Conservation (phyloP, 1,140 invertebrate genomes). For the Episyrphus balteatus region DNA sequence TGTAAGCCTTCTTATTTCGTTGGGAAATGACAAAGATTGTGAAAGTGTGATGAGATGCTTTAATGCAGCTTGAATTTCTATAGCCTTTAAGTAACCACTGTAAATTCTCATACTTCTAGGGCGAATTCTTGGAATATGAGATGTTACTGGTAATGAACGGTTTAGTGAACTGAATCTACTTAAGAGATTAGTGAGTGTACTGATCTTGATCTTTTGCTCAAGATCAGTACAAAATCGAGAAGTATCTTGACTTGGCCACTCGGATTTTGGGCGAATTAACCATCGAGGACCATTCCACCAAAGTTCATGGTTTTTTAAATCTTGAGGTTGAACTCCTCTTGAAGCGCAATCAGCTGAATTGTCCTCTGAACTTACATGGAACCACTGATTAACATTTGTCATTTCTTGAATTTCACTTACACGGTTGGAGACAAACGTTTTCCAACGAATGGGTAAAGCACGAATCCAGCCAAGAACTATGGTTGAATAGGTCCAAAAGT, state of each 20-base stretch:
- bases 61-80: too few species aligned
- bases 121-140: constrained; percentile 30
- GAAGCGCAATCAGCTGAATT: constrained; percentile 23
- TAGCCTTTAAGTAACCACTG: too few species aligned
- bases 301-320: constrained; percentile 5
- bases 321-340: constrained; percentile 6
- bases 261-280: too few species aligned
- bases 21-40: neutral
- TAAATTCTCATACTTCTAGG: constrained; percentile 12
- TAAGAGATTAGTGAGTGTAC: constrained; percentile 8
- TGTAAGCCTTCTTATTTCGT: neutral
- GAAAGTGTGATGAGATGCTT: neutral
- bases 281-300: constrained; percentile 10
- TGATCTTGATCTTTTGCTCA: too few species aligned
- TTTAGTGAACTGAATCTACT: constrained; percentile 37
- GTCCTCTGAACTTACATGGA: constrained; percentile 17
- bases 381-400: constrained; percentile 12
- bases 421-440: constrained; percentile 34
- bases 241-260: too few species aligned
- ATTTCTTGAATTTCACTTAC: constrained; percentile 21
- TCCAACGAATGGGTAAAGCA: constrained; percentile 16
- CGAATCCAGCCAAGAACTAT: constrained; percentile 26
- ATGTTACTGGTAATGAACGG: constrained; percentile 38
- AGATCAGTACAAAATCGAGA: too few species aligned
- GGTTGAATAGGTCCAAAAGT: constrained; percentile 23